phyloP scores from a whole-genome alignment of 2,888 invertebrate species.

The Athrips mouffetella region DNA sequence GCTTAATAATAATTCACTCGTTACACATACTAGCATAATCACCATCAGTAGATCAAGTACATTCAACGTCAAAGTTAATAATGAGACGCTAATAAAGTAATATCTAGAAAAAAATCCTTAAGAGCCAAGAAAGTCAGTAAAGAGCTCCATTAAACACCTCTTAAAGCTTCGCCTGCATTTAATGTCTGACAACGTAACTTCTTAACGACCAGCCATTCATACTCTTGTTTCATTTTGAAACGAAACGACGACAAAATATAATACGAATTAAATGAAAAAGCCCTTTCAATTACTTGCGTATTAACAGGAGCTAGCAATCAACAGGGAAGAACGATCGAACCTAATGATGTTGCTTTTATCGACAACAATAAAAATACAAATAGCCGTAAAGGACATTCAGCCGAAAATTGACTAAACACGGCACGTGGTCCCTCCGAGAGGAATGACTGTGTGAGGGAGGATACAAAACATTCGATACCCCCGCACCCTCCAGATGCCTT shows the following conservation, averaged over 20 bases:
- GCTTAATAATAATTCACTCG: no score
- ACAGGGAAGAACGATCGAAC: slow-evolving; percentile 43
- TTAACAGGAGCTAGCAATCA: slow-evolving; percentile 43
- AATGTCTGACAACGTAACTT: background rate
- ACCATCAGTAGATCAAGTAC: no score
- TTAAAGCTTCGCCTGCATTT: background rate
- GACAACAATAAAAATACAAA: slow-evolving; percentile 63
- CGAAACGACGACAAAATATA: background rate
- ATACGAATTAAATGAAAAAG: slow-evolving; percentile 26
- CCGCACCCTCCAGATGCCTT: slow-evolving; percentile 40
- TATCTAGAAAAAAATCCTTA: no score
- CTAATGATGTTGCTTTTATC: slow-evolving; percentile 61
- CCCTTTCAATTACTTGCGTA: slow-evolving; percentile 37
- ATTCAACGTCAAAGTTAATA: no score
- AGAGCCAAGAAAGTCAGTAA: background rate
- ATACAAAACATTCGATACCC: slow-evolving; percentile 66
- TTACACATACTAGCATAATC: no score
- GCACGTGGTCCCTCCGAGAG: slow-evolving; percentile 64
- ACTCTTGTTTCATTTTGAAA: background rate
- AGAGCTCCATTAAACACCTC: background rate
- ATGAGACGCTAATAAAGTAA: no score
- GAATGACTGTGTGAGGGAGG: slow-evolving; percentile 56
- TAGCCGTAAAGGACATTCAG: slow-evolving; percentile 48
- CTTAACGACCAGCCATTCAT: background rate
- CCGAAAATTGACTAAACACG: slow-evolving; percentile 63